Evolutionary conservation across 2,888 invertebrate genomes (phyloP), one percentile per base, ranked within the genome.

Genomic region (Nymphalis polychloros): DNA sequence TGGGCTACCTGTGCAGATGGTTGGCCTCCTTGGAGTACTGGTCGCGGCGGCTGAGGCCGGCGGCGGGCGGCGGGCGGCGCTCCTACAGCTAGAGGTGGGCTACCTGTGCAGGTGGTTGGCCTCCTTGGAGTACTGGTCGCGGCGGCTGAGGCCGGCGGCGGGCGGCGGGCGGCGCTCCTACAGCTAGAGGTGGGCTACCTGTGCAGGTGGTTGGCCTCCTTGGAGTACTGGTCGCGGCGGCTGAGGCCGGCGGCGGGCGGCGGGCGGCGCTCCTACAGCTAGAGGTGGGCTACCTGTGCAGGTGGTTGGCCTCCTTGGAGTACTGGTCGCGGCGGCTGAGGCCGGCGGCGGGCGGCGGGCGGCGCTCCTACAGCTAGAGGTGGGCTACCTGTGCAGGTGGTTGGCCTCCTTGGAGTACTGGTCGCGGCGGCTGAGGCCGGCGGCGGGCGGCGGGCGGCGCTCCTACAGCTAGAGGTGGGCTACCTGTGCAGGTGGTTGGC

Each of bases 71-170:
- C 0, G 89, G 88, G 63, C 89, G 50, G 86, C 85, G 0, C 95
- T n/a, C n/a, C n/a, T n/a, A n/a, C n/a, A n/a, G n/a, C n/a, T n/a
- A n/a, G n/a, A n/a, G n/a, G n/a, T n/a, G n/a, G n/a, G n/a, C n/a
- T n/a, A n/a, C n/a, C n/a, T n/a, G n/a, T n/a, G 95, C 75, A 98
- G 93, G 86, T 98, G 98, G 78, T 97, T 97, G 82, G 96, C 95
- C 87, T 99, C 99, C 87, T 98, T 98, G 75, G 97, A 89, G 86
- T 97, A 98, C 89, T 98, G 95, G 88, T 99, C 99, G 70, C 98
- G 94, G 72, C 98, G 94, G 84, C 97, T 98, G 72, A 97, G 94
- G 1, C 98, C 96, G 6, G 95, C 95, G 53, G 94, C 88, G 48
- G 94, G 93, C 13, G 90, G 83, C 0, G 89, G 88, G 63, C 89